Evolutionary conservation across 2,888 invertebrate species (phyloP).

Genomic region (Halocaridina rubra): DNA sequence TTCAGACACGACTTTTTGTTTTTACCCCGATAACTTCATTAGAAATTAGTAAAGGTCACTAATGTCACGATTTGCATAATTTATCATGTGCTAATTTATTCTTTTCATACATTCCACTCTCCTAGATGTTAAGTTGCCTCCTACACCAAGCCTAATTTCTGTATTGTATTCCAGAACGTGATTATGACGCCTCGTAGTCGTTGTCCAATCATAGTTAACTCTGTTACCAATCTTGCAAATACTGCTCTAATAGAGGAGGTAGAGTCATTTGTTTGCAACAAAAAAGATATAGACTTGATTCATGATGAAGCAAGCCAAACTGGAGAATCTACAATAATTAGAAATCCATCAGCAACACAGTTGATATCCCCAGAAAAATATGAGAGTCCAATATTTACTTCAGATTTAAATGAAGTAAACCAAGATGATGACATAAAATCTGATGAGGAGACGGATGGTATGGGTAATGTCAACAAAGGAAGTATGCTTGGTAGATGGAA

Average conservation of each 20-base stretch:
- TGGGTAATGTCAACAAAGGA: not conserved
- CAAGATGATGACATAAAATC: not conserved
- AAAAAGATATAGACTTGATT: not conserved
- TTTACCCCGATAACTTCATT: too few relatives aligned
- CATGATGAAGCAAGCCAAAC: not conserved
- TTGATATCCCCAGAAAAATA: conserved; percentile 13
- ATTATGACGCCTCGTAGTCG: conserved; percentile 62
- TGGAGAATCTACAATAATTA: conserved; percentile 37
- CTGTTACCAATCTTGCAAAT: conserved; percentile 39
- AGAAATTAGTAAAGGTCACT: too few relatives aligned
- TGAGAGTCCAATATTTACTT: not conserved
- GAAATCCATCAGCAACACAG: conserved; percentile 32
- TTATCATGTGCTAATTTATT: too few relatives aligned
- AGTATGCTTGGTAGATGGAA: conserved; percentile 21
- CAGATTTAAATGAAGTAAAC: not conserved
- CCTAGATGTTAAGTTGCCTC: too few relatives aligned
- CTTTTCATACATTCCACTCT: too few relatives aligned
- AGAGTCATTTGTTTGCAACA: not conserved
- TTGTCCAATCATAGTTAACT: conserved; percentile 52
- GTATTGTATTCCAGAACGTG: conserved; percentile 38
- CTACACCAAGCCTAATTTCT: not conserved
- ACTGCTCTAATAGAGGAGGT: conserved; percentile 39
- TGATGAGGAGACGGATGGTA: not conserved
- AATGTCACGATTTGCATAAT: too few relatives aligned
- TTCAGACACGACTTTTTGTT: too few relatives aligned